Base-by-base conservation (phyloP, 1,140 invertebrate genomes). In the Eubasilissa regina region DNA sequence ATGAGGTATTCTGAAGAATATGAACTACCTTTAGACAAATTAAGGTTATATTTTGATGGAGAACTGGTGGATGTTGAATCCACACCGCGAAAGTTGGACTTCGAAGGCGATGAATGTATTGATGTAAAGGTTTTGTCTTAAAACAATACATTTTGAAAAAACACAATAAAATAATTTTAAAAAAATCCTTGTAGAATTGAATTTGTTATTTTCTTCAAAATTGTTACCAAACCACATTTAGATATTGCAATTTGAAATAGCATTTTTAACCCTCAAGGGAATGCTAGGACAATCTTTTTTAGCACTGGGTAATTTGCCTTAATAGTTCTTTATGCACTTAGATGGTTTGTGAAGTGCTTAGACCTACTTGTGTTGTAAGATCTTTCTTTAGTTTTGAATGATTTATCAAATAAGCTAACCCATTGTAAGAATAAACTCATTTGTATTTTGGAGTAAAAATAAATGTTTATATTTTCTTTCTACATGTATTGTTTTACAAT, bases 1-100 rank as follows among this genome's bases (percentile, higher is more conserved):
- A 62, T 81, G 53, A 51, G 80, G 62, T 81, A 74, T 66, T 79
- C 83, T 12, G 81, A 83, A 80, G 81, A 84, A 80, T 43, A 83
- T 9, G 74, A 83, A 77, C 48, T 83, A 4, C 75, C 77, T 4
- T 15, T 81, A 13, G 75, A 51, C 17, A 81, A 75, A 66, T 73
- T 84, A 60, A 84, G 80, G 60, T 81, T 84, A 51, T 81, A 78
- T 70, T 84, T 84, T 62, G 83, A 84, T 48, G 83, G 83, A 3
- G 83, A 84, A 66, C 10, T 81, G 25, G 64, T 84, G 13, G 80
- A 80, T 58, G 43, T 68, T 4, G 77, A 81, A 10, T 75, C 73
- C 11, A 78, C 79, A 11, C 79, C 80, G 3, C 48, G 47, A 21
- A 77, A 66, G 21, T 74, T 83, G 58, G 79, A 84, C 10, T 68